Evolutionary conservation across 1,140 invertebrate genomes (phyloP).

Genomic region (Camponotus vicinus): DNA sequence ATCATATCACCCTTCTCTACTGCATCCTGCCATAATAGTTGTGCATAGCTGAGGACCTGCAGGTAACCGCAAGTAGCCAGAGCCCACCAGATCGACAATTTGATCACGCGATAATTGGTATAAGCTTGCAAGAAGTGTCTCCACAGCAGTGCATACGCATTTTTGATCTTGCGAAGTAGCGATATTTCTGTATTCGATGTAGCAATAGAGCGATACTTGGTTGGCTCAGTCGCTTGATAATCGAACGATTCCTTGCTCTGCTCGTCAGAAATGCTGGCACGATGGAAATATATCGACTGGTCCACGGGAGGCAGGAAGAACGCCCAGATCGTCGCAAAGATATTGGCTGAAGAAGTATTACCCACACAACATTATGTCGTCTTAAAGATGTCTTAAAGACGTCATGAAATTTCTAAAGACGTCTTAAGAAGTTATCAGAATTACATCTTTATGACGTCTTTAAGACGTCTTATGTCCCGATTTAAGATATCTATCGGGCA

Average conservation of each 20-base stretch:
- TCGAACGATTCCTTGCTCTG: background rate
- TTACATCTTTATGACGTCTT: too few species aligned
- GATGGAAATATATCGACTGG: slow-evolving; percentile 93
- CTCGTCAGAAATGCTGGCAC: slow-evolving; percentile 21
- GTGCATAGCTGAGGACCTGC: slow-evolving; percentile 93
- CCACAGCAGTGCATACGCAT: slow-evolving; percentile 87
- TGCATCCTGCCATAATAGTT: slow-evolving; percentile 91
- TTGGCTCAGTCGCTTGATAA: background rate
- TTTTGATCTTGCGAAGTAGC: slow-evolving; percentile 72
- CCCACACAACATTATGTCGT: too few species aligned
- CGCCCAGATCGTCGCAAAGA: slow-evolving; percentile 91
- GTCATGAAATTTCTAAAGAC: too few species aligned
- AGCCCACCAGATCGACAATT: slow-evolving; percentile 96
- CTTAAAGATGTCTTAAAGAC: too few species aligned
- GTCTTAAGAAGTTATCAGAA: too few species aligned
- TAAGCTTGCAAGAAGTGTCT: slow-evolving; percentile 91
- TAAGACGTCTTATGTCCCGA: too few species aligned
- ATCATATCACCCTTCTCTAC: slow-evolving; percentile 80
- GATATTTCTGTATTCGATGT: too few species aligned
- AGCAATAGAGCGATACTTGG: background rate
- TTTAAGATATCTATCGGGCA: too few species aligned
- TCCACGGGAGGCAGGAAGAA: slow-evolving; percentile 91
- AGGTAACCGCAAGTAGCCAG: slow-evolving; percentile 92
- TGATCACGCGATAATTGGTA: slow-evolving; percentile 90
- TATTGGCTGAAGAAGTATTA: slow-evolving; percentile 86